Evolutionary conservation across 1,140 invertebrate genomes (phyloP).

Genomic region (Teleopsis dalmanni): DNA sequence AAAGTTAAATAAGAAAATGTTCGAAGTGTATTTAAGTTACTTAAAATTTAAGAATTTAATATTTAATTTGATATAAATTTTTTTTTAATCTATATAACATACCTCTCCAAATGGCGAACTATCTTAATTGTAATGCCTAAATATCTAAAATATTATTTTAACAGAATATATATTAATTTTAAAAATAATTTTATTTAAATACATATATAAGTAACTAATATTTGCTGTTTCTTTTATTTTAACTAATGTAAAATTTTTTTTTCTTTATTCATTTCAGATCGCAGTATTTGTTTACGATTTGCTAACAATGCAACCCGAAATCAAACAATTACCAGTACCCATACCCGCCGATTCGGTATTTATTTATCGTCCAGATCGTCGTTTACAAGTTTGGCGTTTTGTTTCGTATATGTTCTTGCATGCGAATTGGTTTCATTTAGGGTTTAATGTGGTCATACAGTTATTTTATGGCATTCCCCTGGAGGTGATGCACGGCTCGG

Average conservation of each 20-base stretch:
- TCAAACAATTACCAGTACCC: constrained; percentile 71
- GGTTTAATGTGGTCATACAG: constrained; percentile 92
- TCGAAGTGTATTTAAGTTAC: no score
- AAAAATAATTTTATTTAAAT: neutral
- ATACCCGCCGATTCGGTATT: constrained; percentile 88
- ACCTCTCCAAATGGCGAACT: no score
- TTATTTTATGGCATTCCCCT: constrained; percentile 82
- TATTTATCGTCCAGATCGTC: constrained; percentile 87
- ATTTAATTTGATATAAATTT: no score
- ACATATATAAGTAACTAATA: neutral
- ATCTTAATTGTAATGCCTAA: no score
- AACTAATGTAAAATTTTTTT: constrained; percentile 4
- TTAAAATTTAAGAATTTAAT: no score
- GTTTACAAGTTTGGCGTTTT: constrained; percentile 88
- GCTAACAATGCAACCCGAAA: constrained; percentile 46
- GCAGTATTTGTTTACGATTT: constrained; percentile 89
- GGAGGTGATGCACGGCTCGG: constrained; percentile 92
- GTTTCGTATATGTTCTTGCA: constrained; percentile 92
- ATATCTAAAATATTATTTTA: no score
- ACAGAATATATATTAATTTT: neutral
- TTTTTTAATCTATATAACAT: no score
- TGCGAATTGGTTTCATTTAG: constrained; percentile 91
- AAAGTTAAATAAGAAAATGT: no score
- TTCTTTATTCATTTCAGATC: constrained; percentile 54
- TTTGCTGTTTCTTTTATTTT: neutral